Evolutionary conservation across 35 echinoderm and acorn worm species (phyloP).

Genomic region (Holothuria glaberrima): DNA sequence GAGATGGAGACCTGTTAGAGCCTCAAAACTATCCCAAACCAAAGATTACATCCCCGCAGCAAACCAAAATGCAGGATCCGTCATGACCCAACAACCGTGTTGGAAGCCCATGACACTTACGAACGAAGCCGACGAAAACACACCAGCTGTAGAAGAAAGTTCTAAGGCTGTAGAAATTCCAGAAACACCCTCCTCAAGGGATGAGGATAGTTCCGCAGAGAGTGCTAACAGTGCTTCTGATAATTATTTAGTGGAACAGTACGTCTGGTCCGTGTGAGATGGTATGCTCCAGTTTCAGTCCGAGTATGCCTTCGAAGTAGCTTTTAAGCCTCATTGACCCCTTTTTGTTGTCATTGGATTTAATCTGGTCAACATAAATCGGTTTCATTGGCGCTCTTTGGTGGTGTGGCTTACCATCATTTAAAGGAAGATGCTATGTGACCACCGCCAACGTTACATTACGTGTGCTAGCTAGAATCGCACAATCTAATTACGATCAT

Average conservation of each 20-base stretch:
- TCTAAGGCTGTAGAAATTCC: not conserved
- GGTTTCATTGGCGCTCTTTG: too few species aligned
- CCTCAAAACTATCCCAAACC: slow-evolving; percentile 44
- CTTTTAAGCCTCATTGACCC: too few species aligned
- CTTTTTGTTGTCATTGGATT: too few species aligned
- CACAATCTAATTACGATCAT: too few species aligned
- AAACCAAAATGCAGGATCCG: not conserved
- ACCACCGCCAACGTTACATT: too few species aligned
- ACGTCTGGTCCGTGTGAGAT: slow-evolving; percentile 61
- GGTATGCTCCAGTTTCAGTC: too few species aligned
- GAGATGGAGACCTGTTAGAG: slow-evolving; percentile 73
- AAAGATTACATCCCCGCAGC: not conserved
- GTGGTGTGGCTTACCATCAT: too few species aligned
- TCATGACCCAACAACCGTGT: not conserved
- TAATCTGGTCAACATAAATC: too few species aligned
- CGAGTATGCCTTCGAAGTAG: too few species aligned
- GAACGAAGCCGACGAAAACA: not conserved
- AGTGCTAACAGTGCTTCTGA: not conserved
- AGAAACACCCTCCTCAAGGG: not conserved
- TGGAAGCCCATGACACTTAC: slow-evolving; percentile 20
- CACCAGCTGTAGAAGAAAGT: not conserved
- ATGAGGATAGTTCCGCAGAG: slow-evolving; percentile 25
- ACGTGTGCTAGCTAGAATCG: too few species aligned
- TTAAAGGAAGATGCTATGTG: too few species aligned
- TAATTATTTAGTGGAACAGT: slow-evolving; percentile 45